Evolutionary conservation across 2,797 vertebrate species (phyloP), one percentile per base, ranked within the genome.

Genomic region (Nyctibius grandis): DNA sequence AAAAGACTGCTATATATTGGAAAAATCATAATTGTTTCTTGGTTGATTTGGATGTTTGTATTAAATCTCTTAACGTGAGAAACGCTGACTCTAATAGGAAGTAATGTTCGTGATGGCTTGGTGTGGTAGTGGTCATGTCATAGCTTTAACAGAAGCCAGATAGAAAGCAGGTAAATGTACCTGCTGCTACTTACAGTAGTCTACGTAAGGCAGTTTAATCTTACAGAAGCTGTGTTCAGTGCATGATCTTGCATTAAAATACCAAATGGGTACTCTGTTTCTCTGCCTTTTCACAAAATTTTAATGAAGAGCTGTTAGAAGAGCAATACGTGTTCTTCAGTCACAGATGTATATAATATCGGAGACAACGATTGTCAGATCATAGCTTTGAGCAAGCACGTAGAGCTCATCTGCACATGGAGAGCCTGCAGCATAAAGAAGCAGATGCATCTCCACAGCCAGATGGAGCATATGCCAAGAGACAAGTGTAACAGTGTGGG

Each of bases 391-490:
- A 79, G 79, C 33, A 81, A 75, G 91, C 85, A 7, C 7, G 40
- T 29, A 33, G 91, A 91, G 78, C 94, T 97, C 94, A 95, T 91
- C 88, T 94, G 77, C 93, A 92, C 83, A 69, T 80, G 85, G 7
- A 42, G 47, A 95, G 68, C 72, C 64, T 63, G 50, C 53, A 91
- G 85, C 75, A 38, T 85, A 86, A 92, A 77, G 78, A 80, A 88
- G 70, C 77, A 85, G 74, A 38, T 84, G 82, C 72, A 67, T 59
- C 73, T 95, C 86, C 73, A 44, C 54, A 83, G 56, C 84, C 88
- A 96, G 89, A 94, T 86, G 86, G 92, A 83, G 61, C 70, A 47
- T 96, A 80, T 89, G 94, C 96, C 94, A 89, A 50, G 78, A 92
- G 95, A 95, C 72, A 80, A 88, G 76, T 70, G 25, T 65, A 92